Conservation (phyloP, 2,797 vertebrate genomes). For the Urosaurus nigricauda region DNA sequence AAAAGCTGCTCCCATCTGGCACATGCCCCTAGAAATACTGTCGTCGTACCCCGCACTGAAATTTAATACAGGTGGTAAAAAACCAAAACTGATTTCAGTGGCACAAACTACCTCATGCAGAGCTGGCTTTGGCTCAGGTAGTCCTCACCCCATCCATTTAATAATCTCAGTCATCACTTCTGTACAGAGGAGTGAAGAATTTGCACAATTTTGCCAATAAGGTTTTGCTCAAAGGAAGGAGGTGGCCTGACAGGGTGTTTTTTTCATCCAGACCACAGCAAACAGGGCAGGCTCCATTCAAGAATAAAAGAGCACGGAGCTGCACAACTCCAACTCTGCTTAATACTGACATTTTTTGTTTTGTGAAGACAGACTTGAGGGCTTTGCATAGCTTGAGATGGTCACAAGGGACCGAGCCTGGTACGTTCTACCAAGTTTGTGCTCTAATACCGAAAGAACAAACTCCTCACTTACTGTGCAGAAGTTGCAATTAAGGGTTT, state of each 20-base stretch:
- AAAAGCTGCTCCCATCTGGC: not conserved
- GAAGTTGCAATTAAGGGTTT: not conserved
- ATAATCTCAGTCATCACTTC: slow-evolving; percentile 6
- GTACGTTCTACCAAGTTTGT: slow-evolving; percentile 53
- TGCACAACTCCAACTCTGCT: not conserved
- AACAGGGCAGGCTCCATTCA: not conserved
- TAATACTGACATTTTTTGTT: slow-evolving; percentile 69
- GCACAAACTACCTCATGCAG: slow-evolving; percentile 6
- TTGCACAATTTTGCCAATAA: not conserved
- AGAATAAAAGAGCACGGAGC: not conserved
- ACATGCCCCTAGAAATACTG: not conserved
- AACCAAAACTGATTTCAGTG: not conserved
- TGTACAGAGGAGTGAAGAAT: not conserved
- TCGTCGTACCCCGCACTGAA: not conserved
- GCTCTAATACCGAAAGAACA: not conserved
- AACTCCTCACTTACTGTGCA: not conserved
- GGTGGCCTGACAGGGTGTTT: not conserved
- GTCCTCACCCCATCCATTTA: not conserved
- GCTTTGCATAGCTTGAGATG: slow-evolving; percentile 72
- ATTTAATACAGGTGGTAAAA: not conserved
- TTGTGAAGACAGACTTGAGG: slow-evolving; percentile 73
- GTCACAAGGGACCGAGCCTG: slow-evolving; percentile 58
- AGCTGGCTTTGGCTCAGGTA: slow-evolving; percentile 27
- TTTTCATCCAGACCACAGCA: not conserved
- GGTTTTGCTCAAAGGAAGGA: slow-evolving; percentile 11